Conservation (phyloP, 2,113 vertebrate genomes). For the Thinocorus orbignyianus region DNA sequence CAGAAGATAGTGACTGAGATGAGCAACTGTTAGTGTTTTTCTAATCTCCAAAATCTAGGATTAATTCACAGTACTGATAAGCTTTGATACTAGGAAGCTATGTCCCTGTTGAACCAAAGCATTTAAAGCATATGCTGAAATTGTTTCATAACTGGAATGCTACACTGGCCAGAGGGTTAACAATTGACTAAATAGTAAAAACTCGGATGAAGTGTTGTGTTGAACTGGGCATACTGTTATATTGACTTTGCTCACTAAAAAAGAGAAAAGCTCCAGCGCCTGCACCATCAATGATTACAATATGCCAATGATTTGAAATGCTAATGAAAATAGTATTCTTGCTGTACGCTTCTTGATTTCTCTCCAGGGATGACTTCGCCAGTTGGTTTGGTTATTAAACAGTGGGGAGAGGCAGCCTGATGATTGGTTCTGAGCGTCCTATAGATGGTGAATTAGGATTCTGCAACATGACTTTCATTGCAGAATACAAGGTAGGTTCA, state of each 20-base stretch:
- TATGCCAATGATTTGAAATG: background rate
- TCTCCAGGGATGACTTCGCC: slow-evolving; percentile 66
- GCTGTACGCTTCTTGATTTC: background rate
- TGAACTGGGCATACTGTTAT: background rate
- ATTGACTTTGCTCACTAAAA: background rate
- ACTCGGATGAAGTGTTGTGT: background rate
- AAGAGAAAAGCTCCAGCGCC: background rate
- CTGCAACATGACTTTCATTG: slow-evolving; percentile 70
- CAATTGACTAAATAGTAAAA: background rate
- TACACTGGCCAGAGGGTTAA: background rate
- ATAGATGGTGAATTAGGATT: slow-evolving; percentile 67
- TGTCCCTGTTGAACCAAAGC: background rate
- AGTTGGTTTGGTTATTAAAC: slow-evolving; percentile 68
- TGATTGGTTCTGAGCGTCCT: slow-evolving; percentile 73
- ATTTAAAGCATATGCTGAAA: background rate
- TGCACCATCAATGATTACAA: background rate
- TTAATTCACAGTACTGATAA: background rate
- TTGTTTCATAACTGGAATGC: background rate
- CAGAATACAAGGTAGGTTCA: slow-evolving; percentile 72
- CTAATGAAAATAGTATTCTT: background rate
- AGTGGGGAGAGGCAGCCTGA: slow-evolving; percentile 65
- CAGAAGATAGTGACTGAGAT: background rate
- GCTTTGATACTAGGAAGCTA: background rate
- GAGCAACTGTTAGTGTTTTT: background rate
- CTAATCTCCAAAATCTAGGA: background rate